Evolutionary conservation across 2,113 vertebrate genomes (phyloP).

Genomic region (Sialia sialis): DNA sequence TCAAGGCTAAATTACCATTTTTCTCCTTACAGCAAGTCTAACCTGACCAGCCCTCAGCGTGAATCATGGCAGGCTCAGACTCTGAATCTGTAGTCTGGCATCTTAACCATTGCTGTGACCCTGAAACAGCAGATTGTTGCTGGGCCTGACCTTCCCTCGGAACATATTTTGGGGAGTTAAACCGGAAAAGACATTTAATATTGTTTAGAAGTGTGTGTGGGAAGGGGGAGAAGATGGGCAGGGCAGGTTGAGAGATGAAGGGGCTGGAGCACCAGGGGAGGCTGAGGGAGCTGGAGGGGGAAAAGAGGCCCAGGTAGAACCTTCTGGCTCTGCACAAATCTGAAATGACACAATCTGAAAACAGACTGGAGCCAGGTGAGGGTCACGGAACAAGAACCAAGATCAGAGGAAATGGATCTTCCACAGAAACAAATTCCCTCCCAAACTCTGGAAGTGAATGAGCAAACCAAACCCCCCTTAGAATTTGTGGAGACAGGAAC

Average conservation of each 20-base stretch:
- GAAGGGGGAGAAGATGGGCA: not conserved
- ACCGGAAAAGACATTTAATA: not conserved
- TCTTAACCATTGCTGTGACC: not conserved
- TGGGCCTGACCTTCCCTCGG: not conserved
- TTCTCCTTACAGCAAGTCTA: not conserved
- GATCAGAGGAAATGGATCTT: too few species aligned
- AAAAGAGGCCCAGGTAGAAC: not conserved
- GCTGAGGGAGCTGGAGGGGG: not conserved
- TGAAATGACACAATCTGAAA: too few species aligned
- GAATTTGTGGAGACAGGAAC: not conserved
- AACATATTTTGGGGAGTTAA: not conserved
- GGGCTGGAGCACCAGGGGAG: accelerated
- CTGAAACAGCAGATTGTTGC: not conserved
- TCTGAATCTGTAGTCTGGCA: not conserved
- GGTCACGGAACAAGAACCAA: not conserved
- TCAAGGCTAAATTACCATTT: not conserved
- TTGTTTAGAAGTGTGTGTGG: not conserved
- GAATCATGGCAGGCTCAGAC: not conserved
- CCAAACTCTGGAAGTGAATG: too few species aligned
- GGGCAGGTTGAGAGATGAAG: not conserved
- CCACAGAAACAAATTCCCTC: too few species aligned
- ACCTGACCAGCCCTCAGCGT: not conserved
- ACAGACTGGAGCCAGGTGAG: not conserved
- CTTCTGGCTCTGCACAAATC: not conserved
- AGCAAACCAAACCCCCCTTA: not conserved